Conservation (phyloP, 2,888 invertebrate species). For the Cataglyphis altisquamis region DNA sequence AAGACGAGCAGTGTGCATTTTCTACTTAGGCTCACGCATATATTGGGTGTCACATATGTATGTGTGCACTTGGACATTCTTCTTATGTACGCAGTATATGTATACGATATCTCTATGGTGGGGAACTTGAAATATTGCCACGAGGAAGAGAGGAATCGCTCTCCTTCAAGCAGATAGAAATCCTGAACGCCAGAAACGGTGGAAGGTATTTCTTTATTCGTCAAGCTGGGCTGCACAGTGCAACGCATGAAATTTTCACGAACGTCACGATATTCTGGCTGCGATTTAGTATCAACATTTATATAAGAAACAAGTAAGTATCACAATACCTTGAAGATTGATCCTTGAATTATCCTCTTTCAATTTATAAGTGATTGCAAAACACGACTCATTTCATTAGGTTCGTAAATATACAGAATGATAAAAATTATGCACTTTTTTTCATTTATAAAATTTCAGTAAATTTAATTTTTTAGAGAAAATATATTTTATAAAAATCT, state of each 20-base stretch:
- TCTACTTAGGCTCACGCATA: slow-evolving; percentile 42
- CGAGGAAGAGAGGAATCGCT: slow-evolving; percentile 53
- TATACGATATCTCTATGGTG: slow-evolving; percentile 50
- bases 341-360: not conserved
- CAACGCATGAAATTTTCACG: not conserved
- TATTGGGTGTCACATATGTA: not conserved
- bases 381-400: not conserved
- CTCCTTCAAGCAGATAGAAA: slow-evolving; percentile 50
- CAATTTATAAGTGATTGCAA: not conserved
- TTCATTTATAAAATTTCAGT: not conserved
- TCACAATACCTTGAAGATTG: not conserved
- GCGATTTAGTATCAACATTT: not conserved
- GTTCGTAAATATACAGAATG: not conserved
- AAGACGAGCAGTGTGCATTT: not conserved
- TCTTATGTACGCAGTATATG: slow-evolving; percentile 10
- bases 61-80: not conserved
- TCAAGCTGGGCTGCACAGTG: slow-evolving; percentile 10
- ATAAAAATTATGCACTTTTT: not conserved
- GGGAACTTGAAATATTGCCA: slow-evolving; percentile 49
- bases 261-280: not conserved
- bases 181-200: slow-evolving; percentile 25
- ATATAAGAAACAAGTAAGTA: slow-evolving; percentile 20
- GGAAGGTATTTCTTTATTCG: slow-evolving; percentile 24
- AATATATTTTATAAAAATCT: not conserved
- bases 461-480: not conserved